Percentiles rank a stretch among this genome's conserved stretches.
Conservation (phyloP, 2,113 vertebrate genomes). For the Corythaeola cristata region DNA sequence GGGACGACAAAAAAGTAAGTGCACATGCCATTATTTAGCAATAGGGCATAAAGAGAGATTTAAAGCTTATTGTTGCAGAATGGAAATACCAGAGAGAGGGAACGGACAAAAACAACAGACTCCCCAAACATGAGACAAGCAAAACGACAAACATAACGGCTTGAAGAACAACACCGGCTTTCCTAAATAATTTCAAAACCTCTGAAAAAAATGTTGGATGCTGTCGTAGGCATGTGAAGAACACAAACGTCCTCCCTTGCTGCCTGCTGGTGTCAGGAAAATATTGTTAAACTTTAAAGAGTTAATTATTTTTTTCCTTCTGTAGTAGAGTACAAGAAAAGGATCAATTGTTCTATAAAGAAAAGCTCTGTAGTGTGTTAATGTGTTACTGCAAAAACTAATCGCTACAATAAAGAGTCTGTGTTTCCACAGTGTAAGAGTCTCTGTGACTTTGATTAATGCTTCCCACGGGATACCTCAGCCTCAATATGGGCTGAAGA, state of each 20-base stretch:
- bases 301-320: slow-evolving; percentile 74
- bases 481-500: slow-evolving; percentile 87
- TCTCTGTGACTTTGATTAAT: slow-evolving; percentile 85
- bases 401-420: slow-evolving; percentile 85
- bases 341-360: slow-evolving; percentile 83
- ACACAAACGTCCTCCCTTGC: background rate
- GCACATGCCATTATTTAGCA: slow-evolving; percentile 88
- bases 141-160: slow-evolving; percentile 71
- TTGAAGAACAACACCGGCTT: slow-evolving; percentile 54
- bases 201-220: slow-evolving; percentile 19
- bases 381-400: slow-evolving; percentile 87
- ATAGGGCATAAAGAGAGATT: slow-evolving; percentile 86
- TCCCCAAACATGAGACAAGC: slow-evolving; percentile 80
- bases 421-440: slow-evolving; percentile 82
- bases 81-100: slow-evolving; percentile 81
- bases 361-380: slow-evolving; percentile 85
- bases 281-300: slow-evolving; percentile 81
- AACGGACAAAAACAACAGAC: slow-evolving; percentile 83
- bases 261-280: slow-evolving; percentile 54
- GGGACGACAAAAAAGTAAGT: slow-evolving; percentile 89
- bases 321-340: slow-evolving; percentile 76
- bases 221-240: slow-evolving; percentile 14
- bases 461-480: slow-evolving; percentile 87
- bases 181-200: slow-evolving; percentile 46
- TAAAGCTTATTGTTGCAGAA: slow-evolving; percentile 87